Conservation (phyloP, 2,113 vertebrate species). For the Megaleporinus macrocephalus region DNA sequence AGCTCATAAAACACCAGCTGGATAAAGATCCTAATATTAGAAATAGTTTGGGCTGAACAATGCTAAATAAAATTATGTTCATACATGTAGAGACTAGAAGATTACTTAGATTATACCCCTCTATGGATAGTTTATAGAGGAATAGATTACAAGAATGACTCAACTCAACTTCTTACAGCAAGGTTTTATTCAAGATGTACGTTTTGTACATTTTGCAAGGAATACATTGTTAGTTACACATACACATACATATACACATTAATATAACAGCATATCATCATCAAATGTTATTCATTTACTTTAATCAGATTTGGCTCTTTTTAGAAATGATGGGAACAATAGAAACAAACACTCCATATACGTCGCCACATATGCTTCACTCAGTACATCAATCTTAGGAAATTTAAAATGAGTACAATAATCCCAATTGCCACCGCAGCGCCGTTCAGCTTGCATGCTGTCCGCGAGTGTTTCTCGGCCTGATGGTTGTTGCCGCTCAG, state of each 20-base stretch:
- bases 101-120: too few species aligned
- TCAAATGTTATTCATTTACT: neutral
- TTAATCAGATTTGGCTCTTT: neutral
- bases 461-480: neutral
- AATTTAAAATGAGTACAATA: neutral
- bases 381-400: neutral
- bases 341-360: neutral
- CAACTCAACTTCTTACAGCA: neutral
- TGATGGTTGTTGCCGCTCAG: neutral
- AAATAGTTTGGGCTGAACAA: too few species aligned
- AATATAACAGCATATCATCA: too few species aligned
- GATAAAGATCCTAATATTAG: too few species aligned
- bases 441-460: neutral
- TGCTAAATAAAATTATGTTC: too few species aligned
- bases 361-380: too few species aligned
- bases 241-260: too few species aligned
- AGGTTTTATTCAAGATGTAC: neutral
- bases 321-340: neutral
- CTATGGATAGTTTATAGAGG: too few species aligned
- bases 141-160: too few species aligned
- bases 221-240: neutral
- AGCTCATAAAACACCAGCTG: too few species aligned
- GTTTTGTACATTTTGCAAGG: neutral
- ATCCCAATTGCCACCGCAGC: neutral
- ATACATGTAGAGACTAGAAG: too few species aligned